Evolutionary conservation across 2,888 invertebrate genomes (phyloP), one percentile per base, ranked within the genome.

Genomic region (Augiades crinisus): DNA sequence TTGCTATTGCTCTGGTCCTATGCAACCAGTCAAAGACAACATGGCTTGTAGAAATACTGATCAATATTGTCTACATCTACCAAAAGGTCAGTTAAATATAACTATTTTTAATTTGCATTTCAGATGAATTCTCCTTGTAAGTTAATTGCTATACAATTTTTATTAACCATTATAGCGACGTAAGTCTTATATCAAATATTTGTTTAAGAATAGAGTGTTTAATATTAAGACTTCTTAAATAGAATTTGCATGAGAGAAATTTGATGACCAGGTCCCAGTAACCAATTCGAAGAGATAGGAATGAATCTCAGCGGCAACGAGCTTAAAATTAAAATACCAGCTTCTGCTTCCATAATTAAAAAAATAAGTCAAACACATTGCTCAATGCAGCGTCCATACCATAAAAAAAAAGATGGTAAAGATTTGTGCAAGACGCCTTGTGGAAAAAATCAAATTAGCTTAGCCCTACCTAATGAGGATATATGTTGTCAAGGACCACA

Each of bases 211-310:
- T n/a, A 10, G n/a, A 10, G 27, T 27, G 5, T 27, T 10, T 27
- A 10, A 4, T 10, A 10, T 24, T 24, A 3, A 10, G 3, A 40
- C 7, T 22, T 14, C 13, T 8, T 16, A 27, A 30, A 41, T 16
- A 17, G 17, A 30, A 41, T 10, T 27, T 43, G 43, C 50, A 43
- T 50, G 43, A 50, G 36, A 36, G 24, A 41, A 36, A 70, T 81
- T 83, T 86, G 63, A 74, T 85, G 78, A 78, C 72, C 88, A 89
- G 88, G 87, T 86, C 83, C 75, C 72, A 80, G 67, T 73, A 83
- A 82, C 64, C 75, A 77, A 68, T 89, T 77, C 59, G 88, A 89
- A 76, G 88, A 89, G 68, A 81, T 89, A 77, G 87, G 86, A 65
- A 75, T 81, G 34, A 81, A 63, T 64, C 67, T 85, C 67, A 72